Evolutionary conservation across 2,797 vertebrate species (phyloP), one percentile per base, ranked within the genome.

Genomic region (Chanos chanos): DNA sequence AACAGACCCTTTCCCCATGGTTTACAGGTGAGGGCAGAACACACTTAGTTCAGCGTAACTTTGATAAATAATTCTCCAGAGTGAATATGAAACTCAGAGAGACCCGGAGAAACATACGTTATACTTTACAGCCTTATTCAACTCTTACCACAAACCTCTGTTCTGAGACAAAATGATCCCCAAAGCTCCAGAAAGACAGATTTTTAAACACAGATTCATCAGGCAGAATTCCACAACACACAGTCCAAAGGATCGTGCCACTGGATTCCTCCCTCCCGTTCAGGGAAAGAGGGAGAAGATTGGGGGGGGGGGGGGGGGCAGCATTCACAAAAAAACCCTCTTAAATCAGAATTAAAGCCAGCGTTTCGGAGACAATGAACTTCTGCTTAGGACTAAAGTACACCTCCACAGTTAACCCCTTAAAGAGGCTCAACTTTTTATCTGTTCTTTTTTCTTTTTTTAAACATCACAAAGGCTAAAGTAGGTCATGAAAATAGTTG

Each of bases 121-220:
- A n/a, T n/a, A n/a, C n/a, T n/a, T n/a, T 43, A 8, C 44, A 43
- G 45, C 68, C 63, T 64, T 63, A 55, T 64, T 61, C 43, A 59
- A 63, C 36, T 31, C 16, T 52, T 64, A 67, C 71, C 24, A 37
- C 25, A 36, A 44, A 39, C 59, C 63, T 57, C 63, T 28, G 36
- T 41, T 49, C 58, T 60, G 58, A 48, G 68, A 41, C 71, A 56
- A 72, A 75, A 76, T 54, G 67, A 75, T 59, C 65, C 62, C 28
- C 71, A 54, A 61, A 70, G 60, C 53, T 74, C 53, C 55, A 68
- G 61, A 61, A 64, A 31, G 15, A 9, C 41, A 22, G 59, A 19
- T 52, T 57, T 77, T 70, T 61, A 65, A 72, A 67, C 47, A 57
- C 40, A 65, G 70, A 73, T 76, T 73, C 30, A 65, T 81, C 74